phyloP scores from a whole-genome alignment of 2,888 invertebrate species.

The Platycheirus albimanus region DNA sequence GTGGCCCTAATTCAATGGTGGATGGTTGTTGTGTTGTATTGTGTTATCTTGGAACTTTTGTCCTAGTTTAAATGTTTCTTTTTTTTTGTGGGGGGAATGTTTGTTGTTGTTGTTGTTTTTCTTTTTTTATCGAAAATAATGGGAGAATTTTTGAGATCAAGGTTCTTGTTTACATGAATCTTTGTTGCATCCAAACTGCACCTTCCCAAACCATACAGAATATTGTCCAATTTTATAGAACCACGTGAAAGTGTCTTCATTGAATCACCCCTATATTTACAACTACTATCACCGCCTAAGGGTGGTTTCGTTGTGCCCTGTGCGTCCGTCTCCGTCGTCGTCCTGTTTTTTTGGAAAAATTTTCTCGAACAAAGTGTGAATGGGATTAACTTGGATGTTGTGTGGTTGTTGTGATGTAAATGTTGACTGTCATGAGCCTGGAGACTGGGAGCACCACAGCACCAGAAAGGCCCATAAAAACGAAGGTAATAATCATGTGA shows the following conservation, averaged over 20 bases:
- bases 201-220: neutral
- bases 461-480: conserved; percentile 38
- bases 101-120: neutral
- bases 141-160: neutral
- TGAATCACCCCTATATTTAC: neutral
- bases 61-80: conserved; percentile 11
- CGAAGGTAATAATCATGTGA: conserved; percentile 55
- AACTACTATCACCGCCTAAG: neutral
- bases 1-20: conserved; percentile 53
- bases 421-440: conserved; percentile 17
- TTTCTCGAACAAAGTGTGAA: conserved; percentile 35
- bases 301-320: neutral
- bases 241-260: neutral
- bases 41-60: conserved; percentile 36
- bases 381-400: conserved; percentile 44
- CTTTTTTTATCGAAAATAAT: neutral
- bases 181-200: conserved; percentile 14
- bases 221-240: conserved; percentile 1
- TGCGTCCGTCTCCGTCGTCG: too few species aligned
- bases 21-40: neutral
- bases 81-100: neutral
- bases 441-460: conserved; percentile 11
- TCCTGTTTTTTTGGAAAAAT: neutral
- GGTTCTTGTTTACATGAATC: neutral
- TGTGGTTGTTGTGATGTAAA: conserved; percentile 45